These are phyloP conservation scores for Brachyalestes nurse DNA, from an alignment of 2,797 vertebrate genomes.

Conservation along the genomic window DNA sequence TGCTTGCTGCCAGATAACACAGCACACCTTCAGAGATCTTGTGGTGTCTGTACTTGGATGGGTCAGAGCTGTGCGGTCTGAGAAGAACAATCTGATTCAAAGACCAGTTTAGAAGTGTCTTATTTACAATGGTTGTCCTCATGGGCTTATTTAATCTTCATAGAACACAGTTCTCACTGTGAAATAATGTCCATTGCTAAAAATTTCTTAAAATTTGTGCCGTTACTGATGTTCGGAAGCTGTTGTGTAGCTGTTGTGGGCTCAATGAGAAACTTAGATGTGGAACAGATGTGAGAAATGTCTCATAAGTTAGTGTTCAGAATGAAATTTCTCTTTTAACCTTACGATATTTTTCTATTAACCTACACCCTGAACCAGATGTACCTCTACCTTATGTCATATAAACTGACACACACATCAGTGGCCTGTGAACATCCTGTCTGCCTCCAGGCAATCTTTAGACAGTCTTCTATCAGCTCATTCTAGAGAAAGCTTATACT, in stretches of 20 bases:
- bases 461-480: not conserved
- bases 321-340: not conserved
- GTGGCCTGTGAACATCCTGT: not conserved
- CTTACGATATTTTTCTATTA: not conserved
- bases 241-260: not conserved
- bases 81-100: conserved; percentile 86
- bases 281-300: not conserved
- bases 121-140: conserved; percentile 1
- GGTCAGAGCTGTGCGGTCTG: conserved; percentile 63
- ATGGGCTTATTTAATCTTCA: conserved; percentile 24
- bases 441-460: not conserved
- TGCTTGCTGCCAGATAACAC: too few relatives aligned
- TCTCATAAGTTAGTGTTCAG: not conserved
- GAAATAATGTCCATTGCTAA: conserved; percentile 28
- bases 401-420: not conserved
- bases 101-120: conserved; percentile 72
- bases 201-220: conserved; percentile 13
- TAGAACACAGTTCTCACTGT: conserved; percentile 39
- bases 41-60: too few relatives aligned
- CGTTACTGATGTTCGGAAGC: too few relatives aligned
- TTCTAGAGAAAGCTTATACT: not conserved
- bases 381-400: not conserved
- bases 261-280: not conserved
- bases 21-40: too few relatives aligned
- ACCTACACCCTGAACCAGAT: not conserved